A percentile compares a stretch with the other conserved stretches of the same genome.
These are phyloP conservation scores for Perithous albicinctus DNA, from an alignment of 2,888 invertebrate genomes.

Conservation along the genomic window DNA sequence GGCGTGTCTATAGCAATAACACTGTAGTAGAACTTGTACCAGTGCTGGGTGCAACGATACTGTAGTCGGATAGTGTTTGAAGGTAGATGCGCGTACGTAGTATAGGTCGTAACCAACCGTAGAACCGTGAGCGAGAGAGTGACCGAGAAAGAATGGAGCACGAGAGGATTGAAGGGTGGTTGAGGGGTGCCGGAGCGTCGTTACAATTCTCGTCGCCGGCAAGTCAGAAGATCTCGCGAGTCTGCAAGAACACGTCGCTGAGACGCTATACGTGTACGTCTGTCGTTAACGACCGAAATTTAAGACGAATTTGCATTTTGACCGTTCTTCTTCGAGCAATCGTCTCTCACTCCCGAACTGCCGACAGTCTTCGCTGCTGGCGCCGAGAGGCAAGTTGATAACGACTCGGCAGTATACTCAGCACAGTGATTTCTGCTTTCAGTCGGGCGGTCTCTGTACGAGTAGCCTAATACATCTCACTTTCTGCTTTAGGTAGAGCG, in stretches of 20 bases:
- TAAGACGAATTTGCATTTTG: slow-evolving; percentile 82
- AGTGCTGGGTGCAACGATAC: slow-evolving; percentile 16
- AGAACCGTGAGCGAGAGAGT: slow-evolving; percentile 36
- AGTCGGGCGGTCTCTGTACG: slow-evolving; percentile 17
- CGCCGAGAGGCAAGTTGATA: slow-evolving; percentile 71
- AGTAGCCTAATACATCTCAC: slow-evolving; percentile 56
- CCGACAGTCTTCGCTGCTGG: slow-evolving; percentile 29
- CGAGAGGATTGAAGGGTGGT: slow-evolving; percentile 19
- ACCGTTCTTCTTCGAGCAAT: slow-evolving; percentile 76
- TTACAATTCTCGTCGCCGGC: slow-evolving; percentile 40
- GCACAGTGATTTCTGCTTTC: slow-evolving; percentile 37
- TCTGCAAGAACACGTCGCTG: slow-evolving; percentile 64
- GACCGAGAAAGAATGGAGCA: slow-evolving; percentile 20
- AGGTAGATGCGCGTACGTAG: slow-evolving; percentile 39
- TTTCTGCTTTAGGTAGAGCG: slow-evolving; percentile 30
- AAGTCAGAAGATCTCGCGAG: slow-evolving; percentile 32
- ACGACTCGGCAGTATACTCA: slow-evolving; percentile 71
- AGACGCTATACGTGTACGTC: slow-evolving; percentile 66
- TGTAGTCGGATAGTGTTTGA: slow-evolving; percentile 40
- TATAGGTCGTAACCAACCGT: slow-evolving; percentile 46
- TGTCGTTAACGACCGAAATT: slow-evolving; percentile 82
- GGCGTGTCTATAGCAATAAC: slow-evolving; percentile 50
- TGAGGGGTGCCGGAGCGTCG: slow-evolving; percentile 23
- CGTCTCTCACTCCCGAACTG: slow-evolving; percentile 42
- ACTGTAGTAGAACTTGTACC: slow-evolving; percentile 32